Evolutionary conservation across 1,140 invertebrate genomes (phyloP), one percentile per base, ranked within the genome.

Genomic region (Chironomus tepperi): DNA sequence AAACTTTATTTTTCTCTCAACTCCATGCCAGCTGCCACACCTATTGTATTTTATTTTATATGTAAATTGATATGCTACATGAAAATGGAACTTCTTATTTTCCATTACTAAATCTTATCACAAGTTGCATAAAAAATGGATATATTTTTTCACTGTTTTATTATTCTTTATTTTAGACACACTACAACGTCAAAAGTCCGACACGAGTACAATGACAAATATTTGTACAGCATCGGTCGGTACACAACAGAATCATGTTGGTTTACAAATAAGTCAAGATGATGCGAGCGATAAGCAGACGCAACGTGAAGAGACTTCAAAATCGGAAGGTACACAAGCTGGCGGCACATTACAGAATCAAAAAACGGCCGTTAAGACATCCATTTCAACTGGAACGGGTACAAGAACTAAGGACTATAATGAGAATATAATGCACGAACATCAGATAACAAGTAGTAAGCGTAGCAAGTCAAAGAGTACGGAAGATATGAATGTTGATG

Each of bases 391-490:
- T 24, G 88, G 88, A 9, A 88, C 88, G 5, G 84, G 89, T 74
- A 81, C 74, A 70, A 82, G 80, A 77, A 65, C 24, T 34, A 65
- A 75, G 57, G 81, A 82, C 73, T 82, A 82, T 74, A 78, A 76
- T 73, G 81, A 81, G 76, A 81, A 82, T 72, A 74, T 73, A 1
- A 73, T 42, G 72, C 72, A 73, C 34, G 72, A 73, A 42, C 24
- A 43, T 73, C 42, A 73, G 7, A 73, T 73, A 42, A 73, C 72
- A 42, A 91, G 91, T 79, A 89, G 89, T 79, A 87, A 87, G 74
- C 87, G 90, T 78, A 90, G 86, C 75, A 93, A 93, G 80, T 93
- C 91, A 76, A 95, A 94, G 83, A 94, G 92, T 83, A 94, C 93
- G 21, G 93, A 95, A 82, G 93, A 96, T 79, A 93, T 94, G 88